Evolutionary conservation across 1,140 invertebrate species (phyloP).

Genomic region (Microplitis mediator): DNA sequence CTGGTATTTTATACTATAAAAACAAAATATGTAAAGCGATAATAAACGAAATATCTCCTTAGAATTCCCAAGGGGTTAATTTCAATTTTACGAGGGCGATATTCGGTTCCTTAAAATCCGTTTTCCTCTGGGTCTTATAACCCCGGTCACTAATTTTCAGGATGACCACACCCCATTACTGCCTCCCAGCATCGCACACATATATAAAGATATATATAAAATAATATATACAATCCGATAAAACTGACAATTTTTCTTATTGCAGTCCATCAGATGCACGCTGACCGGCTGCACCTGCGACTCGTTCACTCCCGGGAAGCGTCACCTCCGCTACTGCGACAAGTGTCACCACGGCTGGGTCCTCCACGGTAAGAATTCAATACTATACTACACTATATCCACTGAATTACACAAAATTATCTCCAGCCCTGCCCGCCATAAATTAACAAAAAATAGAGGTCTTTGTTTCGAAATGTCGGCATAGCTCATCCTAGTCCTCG

Average conservation of each 20-base stretch:
- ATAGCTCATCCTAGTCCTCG: slow-evolving; percentile 55
- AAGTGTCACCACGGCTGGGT: slow-evolving; percentile 81
- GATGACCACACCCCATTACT: slow-evolving; percentile 34
- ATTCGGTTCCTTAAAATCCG: slow-evolving; percentile 60
- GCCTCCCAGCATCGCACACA: neutral
- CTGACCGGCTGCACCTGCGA: slow-evolving; percentile 74
- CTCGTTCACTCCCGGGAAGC: slow-evolving; percentile 76
- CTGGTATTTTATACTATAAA: slow-evolving; percentile 9
- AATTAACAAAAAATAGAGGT: slow-evolving; percentile 2
- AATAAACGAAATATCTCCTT: slow-evolving; percentile 43
- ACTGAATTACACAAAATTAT: neutral
- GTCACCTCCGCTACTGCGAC: slow-evolving; percentile 73
- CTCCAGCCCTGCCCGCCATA: neutral
- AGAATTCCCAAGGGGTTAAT: slow-evolving; percentile 53
- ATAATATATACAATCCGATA: neutral
- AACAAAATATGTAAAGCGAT: slow-evolving; percentile 34
- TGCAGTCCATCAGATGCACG: slow-evolving; percentile 76
- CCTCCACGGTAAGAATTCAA: slow-evolving; percentile 71
- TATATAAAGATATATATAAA: neutral
- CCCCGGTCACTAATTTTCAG: slow-evolving; percentile 50
- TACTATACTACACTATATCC: neutral
- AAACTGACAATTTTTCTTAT: slow-evolving; percentile 18
- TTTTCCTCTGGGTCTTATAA: slow-evolving; percentile 54
- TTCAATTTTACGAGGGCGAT: slow-evolving; percentile 47
- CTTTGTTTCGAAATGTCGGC: slow-evolving; percentile 53